Conservation (phyloP, 2,888 invertebrate genomes). For the Caenorhabditis drosophilae region DNA sequence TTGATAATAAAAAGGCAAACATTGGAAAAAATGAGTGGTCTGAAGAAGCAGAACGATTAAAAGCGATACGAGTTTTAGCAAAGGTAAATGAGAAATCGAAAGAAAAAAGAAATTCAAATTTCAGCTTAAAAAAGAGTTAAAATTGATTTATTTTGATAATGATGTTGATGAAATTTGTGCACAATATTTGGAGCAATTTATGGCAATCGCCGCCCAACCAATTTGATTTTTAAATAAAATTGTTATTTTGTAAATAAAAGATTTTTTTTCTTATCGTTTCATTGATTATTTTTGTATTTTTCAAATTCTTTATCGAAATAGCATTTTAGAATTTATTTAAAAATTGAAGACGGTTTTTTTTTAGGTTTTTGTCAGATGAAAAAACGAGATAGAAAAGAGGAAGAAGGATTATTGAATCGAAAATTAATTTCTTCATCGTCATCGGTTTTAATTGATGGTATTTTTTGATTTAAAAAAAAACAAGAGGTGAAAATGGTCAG, state of each 20-base stretch:
- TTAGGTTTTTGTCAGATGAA: slow-evolving; percentile 26
- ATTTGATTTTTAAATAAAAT: neutral
- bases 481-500: neutral
- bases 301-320: neutral
- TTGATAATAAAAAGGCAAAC: neutral
- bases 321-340: neutral
- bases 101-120: too few species aligned
- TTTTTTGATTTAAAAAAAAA: neutral
- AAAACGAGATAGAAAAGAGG: slow-evolving; percentile 35
- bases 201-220: slow-evolving; percentile 4
- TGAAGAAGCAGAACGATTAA: neutral
- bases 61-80: neutral
- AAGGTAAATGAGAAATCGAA: too few species aligned
- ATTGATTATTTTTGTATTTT: neutral
- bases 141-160: slow-evolving; percentile 7
- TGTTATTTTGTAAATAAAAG: neutral
- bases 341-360: slow-evolving; percentile 2
- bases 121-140: slow-evolving; percentile 3
- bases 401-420: slow-evolving; percentile 27
- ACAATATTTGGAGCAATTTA: slow-evolving; percentile 21
- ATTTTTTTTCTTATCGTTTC: slow-evolving; percentile 1
- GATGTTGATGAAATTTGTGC: slow-evolving; percentile 16
- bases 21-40: neutral
- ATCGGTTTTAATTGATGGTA: slow-evolving; percentile 29
- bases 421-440: slow-evolving; percentile 15